phyloP scores from a whole-genome alignment of 2,113 vertebrate genomes.

The Seriola rivoliana region DNA sequence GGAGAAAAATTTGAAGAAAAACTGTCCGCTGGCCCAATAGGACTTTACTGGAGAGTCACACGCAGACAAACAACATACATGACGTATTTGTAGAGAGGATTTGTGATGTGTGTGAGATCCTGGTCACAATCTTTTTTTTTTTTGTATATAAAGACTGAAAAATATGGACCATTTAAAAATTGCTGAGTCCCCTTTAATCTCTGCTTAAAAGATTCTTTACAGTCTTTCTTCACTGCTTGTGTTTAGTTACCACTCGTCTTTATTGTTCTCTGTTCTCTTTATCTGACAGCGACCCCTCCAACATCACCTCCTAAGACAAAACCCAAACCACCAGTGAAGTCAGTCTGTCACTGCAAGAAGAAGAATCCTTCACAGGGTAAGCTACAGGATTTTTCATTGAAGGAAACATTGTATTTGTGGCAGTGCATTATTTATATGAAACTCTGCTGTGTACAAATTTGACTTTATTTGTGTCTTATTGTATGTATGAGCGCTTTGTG shows the following conservation, averaged over 20 bases:
- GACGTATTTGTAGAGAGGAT: not conserved
- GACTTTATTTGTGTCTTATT: not conserved
- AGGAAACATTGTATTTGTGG: not conserved
- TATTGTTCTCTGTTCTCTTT: conserved; percentile 28
- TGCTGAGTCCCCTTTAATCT: not conserved
- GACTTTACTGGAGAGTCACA: not conserved
- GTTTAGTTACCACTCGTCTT: not conserved
- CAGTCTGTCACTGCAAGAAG: conserved; percentile 34
- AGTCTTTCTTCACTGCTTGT: not conserved
- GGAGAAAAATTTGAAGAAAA: not conserved
- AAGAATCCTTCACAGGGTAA: conserved; percentile 25
- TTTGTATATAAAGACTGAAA: not conserved
- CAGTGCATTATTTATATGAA: not conserved
- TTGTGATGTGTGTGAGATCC: not conserved
- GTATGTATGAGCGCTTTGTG: not conserved
- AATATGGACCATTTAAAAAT: not conserved
- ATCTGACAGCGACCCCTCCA: conserved; percentile 50
- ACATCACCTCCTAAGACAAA: conserved; percentile 10
- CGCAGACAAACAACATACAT: not conserved
- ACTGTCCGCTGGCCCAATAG: not conserved
- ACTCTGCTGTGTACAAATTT: not conserved
- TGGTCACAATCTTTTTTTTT: not conserved
- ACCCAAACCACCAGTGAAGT: not conserved
- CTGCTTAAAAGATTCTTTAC: not conserved
- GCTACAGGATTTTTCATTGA: not conserved